Evolutionary conservation across 2,113 vertebrate genomes (phyloP), one percentile per base, ranked within the genome.

Genomic region (Crotalus horridus): DNA sequence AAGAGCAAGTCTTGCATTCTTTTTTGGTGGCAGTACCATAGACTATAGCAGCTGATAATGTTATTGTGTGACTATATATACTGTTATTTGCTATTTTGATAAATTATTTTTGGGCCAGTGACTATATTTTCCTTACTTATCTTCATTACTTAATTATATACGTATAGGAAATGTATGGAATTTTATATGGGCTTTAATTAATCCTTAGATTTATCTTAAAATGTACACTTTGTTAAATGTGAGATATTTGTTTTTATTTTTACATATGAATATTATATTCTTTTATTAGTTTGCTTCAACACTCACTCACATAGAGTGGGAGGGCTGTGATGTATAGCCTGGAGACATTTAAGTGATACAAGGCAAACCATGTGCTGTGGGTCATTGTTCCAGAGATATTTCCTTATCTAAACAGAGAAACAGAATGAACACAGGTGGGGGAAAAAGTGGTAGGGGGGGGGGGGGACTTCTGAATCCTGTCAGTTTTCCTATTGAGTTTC

Each of bases 311-410:
- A 94, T 92, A 43, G 13, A 93, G 93, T 94, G 95, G 94, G 94
- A 95, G 91, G 95, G 9, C 15, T 64, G 26, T 95, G 94, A 92
- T 93, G 91, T 90, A 92, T 93, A 94, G 94, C 94, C 96, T 96
- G 95, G 95, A 97, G 96, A 95, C 95, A 92, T 96, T 96, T 96
- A 94, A 94, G 46, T 86, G 92, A 91, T 95, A 92, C 4, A n/a
- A 69, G 29, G 13, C 64, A 69, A n/a, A n/a, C 64, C 29, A 6
- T n/a, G 64, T 12, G 6, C 4, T 69, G 11, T n/a, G 64, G 12
- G 2, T n/a, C 29, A n/a, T n/a, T 15, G 29, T 69, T 69, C 13
- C 29, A 69, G 64, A 69, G 13, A n/a, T 69, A 69, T 69, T 69
- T n/a, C 64, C 64, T 69, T n/a, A n/a, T n/a, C 26, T 69, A 69